A percentile compares a stretch with the other conserved stretches of the same genome.
These are phyloP conservation scores for Trachelus iudaicus DNA, from an alignment of 2,888 invertebrate genomes.

Conservation along the genomic window DNA sequence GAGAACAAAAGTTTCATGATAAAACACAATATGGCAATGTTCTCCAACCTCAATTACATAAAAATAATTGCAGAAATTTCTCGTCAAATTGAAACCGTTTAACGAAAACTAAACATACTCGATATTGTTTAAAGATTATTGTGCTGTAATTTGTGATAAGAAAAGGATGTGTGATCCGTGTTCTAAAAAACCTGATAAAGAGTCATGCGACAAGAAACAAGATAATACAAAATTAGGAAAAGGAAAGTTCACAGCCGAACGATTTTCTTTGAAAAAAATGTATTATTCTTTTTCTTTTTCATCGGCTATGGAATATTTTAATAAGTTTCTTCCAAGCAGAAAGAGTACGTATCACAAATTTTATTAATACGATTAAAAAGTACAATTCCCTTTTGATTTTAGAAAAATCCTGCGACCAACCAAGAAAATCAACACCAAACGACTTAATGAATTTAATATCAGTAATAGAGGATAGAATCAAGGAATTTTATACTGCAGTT, in stretches of 20 bases:
- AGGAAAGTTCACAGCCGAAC: not conserved
- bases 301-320: not conserved
- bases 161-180: not conserved
- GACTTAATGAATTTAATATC: conserved; percentile 18
- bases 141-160: not conserved
- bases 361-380: not conserved
- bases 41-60: not conserved
- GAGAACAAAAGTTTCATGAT: not conserved
- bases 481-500: conserved; percentile 24
- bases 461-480: conserved; percentile 24
- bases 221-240: not conserved
- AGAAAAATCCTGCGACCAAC: not conserved
- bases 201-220: not conserved
- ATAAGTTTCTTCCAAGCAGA: not conserved
- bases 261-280: not conserved
- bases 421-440: not conserved
- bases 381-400: not conserved
- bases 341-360: not conserved
- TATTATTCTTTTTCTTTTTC: not conserved
- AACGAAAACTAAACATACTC: not conserved
- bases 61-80: not conserved
- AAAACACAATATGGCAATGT: not conserved
- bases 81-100: not conserved
- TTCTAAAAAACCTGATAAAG: not conserved
- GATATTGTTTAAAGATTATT: not conserved